Base-by-base conservation (phyloP, 1,140 invertebrate genomes). In the Elysia chlorotica region DNA sequence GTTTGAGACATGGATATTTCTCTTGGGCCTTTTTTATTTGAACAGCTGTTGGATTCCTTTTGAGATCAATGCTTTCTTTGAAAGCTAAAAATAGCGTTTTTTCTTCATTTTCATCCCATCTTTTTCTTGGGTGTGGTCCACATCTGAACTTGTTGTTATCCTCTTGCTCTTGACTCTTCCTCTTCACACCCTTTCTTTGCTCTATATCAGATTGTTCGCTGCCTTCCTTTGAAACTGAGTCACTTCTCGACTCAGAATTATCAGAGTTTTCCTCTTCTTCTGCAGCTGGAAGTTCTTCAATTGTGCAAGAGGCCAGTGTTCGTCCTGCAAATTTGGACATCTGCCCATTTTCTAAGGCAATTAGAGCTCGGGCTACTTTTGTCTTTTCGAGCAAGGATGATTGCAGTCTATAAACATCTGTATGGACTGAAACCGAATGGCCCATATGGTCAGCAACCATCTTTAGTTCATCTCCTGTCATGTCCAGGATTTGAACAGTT, bases 391-490 rank as follows among this genome's bases (percentile, higher is more conserved):
- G 36, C 2, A 61, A 21, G 2, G 53, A 74, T 2, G 23, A 41
- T 63, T 74, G 66, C 17, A 74, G n/a, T 38, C 72, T 69, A 56
- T 76, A 76, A 3, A 72, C 53, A 36, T 76, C 63, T 30, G 70
- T 70, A 35, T 76, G 75, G n/a, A 74, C 74, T 10, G 59, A 36
- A 4, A 74, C 33, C 14, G 59, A 57, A 38, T 76, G 75, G 25
- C 75, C 75, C 75, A 76, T 76, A 54, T 76, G 75, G 37, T 76
- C 75, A 53, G 71, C 71, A 35, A 76, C 38, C 66, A 76, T 48
- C 57, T 76, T 69, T 23, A 76, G 53, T 33, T 76, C 72, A n/a
- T 68, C 72, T 3, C 35, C 48, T n/a, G 30, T 76, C 75, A 76
- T 76, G 48, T 76, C 75, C 65, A 76, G 54, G 17, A 76, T 38